A percentile compares a stretch with the other conserved stretches of the same genome.
Evolutionary conservation across 2,797 vertebrate genomes (phyloP).

Genomic region (Craterocephalus amniculus): DNA sequence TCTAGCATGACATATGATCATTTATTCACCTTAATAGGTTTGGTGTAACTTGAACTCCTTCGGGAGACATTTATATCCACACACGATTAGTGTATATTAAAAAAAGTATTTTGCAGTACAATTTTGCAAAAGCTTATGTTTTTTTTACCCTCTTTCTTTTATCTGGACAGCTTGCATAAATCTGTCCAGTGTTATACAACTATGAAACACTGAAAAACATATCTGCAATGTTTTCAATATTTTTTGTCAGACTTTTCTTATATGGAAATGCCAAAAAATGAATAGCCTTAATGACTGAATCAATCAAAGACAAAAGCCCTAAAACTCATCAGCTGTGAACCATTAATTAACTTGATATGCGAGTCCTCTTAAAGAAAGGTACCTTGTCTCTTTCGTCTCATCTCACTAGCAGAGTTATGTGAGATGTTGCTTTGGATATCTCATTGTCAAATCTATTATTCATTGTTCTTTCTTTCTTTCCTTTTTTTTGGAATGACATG

Average conservation of each 20-base stretch:
- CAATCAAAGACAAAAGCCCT: background rate
- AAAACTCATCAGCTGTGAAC: constrained; percentile 40
- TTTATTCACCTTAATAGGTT: no score
- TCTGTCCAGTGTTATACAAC: no score
- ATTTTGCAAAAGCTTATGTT: no score
- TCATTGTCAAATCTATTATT: constrained; percentile 91
- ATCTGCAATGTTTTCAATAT: no score
- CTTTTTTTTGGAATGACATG: constrained; percentile 84
- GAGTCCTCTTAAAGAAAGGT: constrained; percentile 77
- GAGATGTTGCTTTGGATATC: constrained; percentile 62
- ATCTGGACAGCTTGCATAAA: no score
- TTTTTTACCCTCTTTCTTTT: no score
- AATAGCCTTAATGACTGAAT: background rate
- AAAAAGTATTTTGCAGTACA: no score
- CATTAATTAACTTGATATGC: constrained; percentile 73
- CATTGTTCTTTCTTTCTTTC: constrained; percentile 72
- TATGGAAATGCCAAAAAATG: background rate
- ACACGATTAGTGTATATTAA: no score
- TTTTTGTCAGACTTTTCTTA: background rate
- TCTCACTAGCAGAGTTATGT: constrained; percentile 47
- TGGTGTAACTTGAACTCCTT: no score
- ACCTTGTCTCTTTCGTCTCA: constrained; percentile 55
- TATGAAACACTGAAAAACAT: no score
- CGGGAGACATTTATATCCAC: no score
- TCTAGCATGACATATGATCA: no score